Percentiles rank a stretch among this genome's conserved stretches.
Evolutionary conservation across 2,888 invertebrate genomes (phyloP).

Genomic region (Chloroclysta siterata): DNA sequence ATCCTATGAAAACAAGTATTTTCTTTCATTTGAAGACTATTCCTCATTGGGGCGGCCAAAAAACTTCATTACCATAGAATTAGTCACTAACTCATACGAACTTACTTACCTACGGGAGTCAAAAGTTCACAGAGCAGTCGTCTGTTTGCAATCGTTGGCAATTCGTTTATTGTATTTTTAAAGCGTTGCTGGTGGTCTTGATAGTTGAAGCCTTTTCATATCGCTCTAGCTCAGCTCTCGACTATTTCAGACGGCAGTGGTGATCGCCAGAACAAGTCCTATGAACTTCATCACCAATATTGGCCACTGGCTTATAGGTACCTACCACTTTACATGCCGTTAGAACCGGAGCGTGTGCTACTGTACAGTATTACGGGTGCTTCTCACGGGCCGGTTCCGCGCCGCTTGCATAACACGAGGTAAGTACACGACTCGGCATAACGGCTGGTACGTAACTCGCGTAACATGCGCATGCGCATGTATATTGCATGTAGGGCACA

Average conservation of each 20-base stretch:
- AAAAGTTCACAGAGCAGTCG: no score
- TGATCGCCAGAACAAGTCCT: not conserved
- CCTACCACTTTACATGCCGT: conserved; percentile 45
- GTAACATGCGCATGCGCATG: conserved; percentile 62
- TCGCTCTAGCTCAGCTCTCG: not conserved
- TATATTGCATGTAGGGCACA: conserved; percentile 76
- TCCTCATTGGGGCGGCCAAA: no score
- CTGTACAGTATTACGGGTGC: conserved; percentile 68
- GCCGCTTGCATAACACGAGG: conserved; percentile 67
- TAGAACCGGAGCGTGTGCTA: conserved; percentile 56
- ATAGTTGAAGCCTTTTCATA: not conserved
- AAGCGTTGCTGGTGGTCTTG: not conserved
- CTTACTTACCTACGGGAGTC: no score
- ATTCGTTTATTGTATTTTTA: no score
- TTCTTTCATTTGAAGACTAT: no score
- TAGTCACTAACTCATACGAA: no score
- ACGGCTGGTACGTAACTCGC: conserved; percentile 70
- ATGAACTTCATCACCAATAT: not conserved
- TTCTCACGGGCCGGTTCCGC: conserved; percentile 76
- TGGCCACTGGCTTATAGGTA: not conserved
- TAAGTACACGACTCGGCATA: conserved; percentile 42
- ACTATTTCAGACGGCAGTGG: not conserved
- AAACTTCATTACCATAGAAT: no score
- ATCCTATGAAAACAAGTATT: no score
- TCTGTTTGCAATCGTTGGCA: no score